Percentiles rank a stretch among this genome's conserved stretches.
phyloP scores from a whole-genome alignment of 2,797 vertebrate genomes.

The Notolepis coatsorum region DNA sequence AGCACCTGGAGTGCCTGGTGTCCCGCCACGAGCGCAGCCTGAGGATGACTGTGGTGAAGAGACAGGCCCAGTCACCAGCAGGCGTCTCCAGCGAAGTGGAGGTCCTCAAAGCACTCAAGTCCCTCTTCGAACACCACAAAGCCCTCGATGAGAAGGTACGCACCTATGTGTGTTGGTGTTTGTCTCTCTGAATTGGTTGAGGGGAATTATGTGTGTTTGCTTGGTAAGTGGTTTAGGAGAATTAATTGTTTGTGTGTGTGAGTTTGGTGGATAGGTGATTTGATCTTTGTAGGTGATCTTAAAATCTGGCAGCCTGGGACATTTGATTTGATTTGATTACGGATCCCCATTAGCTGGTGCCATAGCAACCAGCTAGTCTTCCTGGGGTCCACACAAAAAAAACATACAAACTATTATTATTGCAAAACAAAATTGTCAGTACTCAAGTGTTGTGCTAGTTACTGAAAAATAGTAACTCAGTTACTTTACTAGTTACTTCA shows the following conservation, averaged over 20 bases:
- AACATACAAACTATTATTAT: no score
- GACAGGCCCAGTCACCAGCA: conserved; percentile 96
- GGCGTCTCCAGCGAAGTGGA: conserved; percentile 98
- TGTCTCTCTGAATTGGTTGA: background rate
- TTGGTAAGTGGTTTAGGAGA: background rate
- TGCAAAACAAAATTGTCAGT: no score
- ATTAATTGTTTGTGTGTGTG: background rate
- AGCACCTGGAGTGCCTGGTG: conserved; percentile 96
- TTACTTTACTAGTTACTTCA: no score
- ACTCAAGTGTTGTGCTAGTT: no score
- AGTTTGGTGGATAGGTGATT: background rate
- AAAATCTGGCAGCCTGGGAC: no score
- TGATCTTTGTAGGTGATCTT: background rate
- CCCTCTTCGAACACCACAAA: conserved; percentile 98
- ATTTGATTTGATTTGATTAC: no score
- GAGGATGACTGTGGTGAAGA: conserved; percentile 97
- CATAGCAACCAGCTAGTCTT: no score
- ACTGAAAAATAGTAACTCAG: no score
- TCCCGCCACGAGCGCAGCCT: conserved; percentile 95
- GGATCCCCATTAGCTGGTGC: no score
- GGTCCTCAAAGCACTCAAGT: conserved; percentile 97
- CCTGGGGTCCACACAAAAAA: no score
- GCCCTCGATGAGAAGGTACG: conserved; percentile 97
- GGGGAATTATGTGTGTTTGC: background rate
- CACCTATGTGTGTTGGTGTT: background rate